Conservation (phyloP, 2,797 vertebrate genomes). For the Parauchenoglanis ngamensis region DNA sequence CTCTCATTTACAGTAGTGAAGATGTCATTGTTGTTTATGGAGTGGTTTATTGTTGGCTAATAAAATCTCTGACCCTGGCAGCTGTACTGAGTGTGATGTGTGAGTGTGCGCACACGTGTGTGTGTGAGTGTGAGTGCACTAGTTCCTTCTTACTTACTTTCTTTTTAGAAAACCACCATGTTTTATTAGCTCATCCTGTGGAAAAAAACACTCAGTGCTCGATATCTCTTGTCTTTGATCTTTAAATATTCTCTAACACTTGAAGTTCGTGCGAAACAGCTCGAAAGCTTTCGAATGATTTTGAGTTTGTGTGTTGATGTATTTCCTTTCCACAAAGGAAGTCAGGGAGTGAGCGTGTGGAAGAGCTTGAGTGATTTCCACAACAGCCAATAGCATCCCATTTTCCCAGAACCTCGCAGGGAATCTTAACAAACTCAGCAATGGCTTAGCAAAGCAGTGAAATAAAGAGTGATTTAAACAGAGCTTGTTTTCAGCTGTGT, state of each 20-base stretch:
- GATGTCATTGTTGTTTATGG: slow-evolving; percentile 52
- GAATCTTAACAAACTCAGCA: not conserved
- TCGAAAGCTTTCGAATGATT: not conserved
- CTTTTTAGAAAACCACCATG: not conserved
- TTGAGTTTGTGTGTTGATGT: not conserved
- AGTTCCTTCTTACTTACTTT: not conserved
- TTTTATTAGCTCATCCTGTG: not conserved
- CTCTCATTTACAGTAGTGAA: not conserved
- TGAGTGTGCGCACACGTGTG: not conserved
- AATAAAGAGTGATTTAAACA: not conserved
- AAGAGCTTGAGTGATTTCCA: not conserved
- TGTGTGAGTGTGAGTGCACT: not conserved
- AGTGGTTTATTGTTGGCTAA: slow-evolving; percentile 56
- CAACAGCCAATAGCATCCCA: not conserved
- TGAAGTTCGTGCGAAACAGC: not conserved
- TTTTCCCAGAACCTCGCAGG: not conserved
- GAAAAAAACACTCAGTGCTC: not conserved
- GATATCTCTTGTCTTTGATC: not conserved
- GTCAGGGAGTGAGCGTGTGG: not conserved
- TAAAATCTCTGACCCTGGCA: slow-evolving; percentile 46
- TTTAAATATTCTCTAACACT: not conserved
- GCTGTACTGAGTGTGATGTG: slow-evolving; percentile 24
- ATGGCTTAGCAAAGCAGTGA: not conserved
- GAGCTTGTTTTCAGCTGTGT: not conserved
- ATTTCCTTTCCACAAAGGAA: not conserved